Percentiles rank a stretch among this genome's conserved stretches.
phyloP scores from a whole-genome alignment of 2,888 invertebrate genomes.

The Carpatolechia fugitivella region DNA sequence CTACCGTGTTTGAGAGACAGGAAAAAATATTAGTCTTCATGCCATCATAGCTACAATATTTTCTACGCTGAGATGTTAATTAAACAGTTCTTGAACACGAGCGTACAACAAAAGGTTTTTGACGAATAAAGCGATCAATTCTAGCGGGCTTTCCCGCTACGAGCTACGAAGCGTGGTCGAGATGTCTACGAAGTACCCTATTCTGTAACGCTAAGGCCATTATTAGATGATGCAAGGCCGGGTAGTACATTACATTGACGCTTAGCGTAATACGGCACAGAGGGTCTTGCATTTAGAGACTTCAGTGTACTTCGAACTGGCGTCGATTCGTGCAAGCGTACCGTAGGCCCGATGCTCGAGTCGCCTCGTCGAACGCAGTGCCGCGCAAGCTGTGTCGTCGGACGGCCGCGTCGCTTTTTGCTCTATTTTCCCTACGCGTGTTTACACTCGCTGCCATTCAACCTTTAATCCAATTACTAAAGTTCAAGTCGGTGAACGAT shows the following conservation, averaged over 20 bases:
- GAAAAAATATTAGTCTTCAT: background rate
- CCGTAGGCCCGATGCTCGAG: no score
- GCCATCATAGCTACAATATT: background rate
- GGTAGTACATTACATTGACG: no score
- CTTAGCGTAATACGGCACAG: no score
- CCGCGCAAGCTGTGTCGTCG: slow-evolving; percentile 41
- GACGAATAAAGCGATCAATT: background rate
- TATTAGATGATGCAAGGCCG: no score
- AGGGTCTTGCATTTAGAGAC: no score
- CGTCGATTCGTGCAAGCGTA: background rate
- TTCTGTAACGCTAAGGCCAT: background rate
- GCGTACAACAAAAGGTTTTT: background rate
- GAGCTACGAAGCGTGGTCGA: slow-evolving; percentile 7
- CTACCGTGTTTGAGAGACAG: no score
- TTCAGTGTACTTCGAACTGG: background rate
- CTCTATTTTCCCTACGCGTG: slow-evolving; percentile 37
- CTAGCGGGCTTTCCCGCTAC: slow-evolving; percentile 7
- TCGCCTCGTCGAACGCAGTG: slow-evolving; percentile 42
- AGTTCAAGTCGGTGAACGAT: slow-evolving; percentile 46
- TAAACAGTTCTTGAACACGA: background rate
- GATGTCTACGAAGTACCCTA: background rate
- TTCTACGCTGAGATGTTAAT: background rate
- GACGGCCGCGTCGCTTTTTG: slow-evolving; percentile 33
- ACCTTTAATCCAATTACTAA: slow-evolving; percentile 62
- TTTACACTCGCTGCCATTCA: slow-evolving; percentile 56